Percentiles rank a stretch among this genome's conserved stretches.
Evolutionary conservation across 2,888 invertebrate species (phyloP).

Genomic region (Hypomecis atomaria): DNA sequence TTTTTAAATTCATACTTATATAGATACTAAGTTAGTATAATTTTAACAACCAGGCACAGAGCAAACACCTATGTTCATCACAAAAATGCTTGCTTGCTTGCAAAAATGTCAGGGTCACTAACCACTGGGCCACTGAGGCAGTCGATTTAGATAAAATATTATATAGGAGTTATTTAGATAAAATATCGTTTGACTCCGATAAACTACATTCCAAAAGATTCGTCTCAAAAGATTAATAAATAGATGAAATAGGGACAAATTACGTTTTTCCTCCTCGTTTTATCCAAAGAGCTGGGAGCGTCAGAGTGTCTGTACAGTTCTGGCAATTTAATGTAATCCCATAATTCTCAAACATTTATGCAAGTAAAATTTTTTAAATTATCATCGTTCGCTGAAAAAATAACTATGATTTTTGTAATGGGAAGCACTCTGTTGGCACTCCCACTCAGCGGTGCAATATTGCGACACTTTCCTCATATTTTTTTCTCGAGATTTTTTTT

Average conservation of each 20-base stretch:
- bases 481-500: background rate
- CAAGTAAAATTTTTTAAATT: constrained; percentile 8
- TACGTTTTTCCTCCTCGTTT: background rate
- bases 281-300: constrained; percentile 1
- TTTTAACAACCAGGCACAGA: too few species aligned
- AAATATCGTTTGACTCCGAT: too few species aligned
- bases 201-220: too few species aligned
- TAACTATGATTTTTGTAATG: constrained; percentile 13
- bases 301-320: background rate
- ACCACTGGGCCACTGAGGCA: too few species aligned
- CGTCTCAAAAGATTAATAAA: too few species aligned
- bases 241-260: background rate
- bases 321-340: background rate
- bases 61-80: too few species aligned
- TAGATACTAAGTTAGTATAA: too few species aligned
- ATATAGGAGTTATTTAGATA: too few species aligned
- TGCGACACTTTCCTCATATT: constrained; percentile 27
- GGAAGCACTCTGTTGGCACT: constrained; percentile 20
- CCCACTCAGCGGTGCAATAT: constrained; percentile 22
- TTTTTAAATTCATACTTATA: too few species aligned
- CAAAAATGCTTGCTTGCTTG: too few species aligned
- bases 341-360: constrained; percentile 2
- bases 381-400: constrained; percentile 14
- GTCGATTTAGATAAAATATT: too few species aligned
- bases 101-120: too few species aligned